These are phyloP conservation scores for Isichthys henryi DNA, from an alignment of 2,113 vertebrate species.

Conservation along the genomic window DNA sequence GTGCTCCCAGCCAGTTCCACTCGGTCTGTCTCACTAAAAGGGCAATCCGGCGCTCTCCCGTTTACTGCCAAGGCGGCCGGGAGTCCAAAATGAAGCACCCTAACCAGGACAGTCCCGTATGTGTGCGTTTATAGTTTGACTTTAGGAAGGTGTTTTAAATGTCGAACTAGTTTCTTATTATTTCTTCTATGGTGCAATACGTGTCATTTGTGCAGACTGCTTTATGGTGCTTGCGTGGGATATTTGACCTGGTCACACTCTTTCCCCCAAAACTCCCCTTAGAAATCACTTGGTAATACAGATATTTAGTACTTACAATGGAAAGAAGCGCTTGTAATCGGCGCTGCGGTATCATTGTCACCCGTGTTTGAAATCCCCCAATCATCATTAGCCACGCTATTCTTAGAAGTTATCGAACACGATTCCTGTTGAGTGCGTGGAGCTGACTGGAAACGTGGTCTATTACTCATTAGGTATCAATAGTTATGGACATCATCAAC, in stretches of 20 bases:
- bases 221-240: background rate
- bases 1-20: constrained; percentile 5
- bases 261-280: too few relatives aligned
- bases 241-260: background rate
- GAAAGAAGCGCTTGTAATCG: background rate
- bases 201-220: constrained; percentile 11
- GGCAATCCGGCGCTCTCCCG: constrained; percentile 23
- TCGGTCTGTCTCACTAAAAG: constrained; percentile 31
- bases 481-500: background rate
- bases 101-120: background rate
- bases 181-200: constrained; percentile 21
- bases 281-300: background rate
- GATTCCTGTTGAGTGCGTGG: background rate
- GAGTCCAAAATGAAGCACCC: constrained; percentile 12
- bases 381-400: background rate
- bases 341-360: background rate
- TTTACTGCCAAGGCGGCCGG: background rate
- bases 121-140: background rate
- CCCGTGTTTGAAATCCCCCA: background rate
- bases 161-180: background rate
- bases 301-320: background rate
- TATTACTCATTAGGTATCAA: constrained; percentile 7
- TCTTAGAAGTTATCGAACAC: constrained; percentile 2
- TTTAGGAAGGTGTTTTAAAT: background rate
- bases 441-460: background rate